These are phyloP conservation scores for Amphipyra tragopoginis DNA, from an alignment of 2,888 invertebrate species.

Conservation along the genomic window DNA sequence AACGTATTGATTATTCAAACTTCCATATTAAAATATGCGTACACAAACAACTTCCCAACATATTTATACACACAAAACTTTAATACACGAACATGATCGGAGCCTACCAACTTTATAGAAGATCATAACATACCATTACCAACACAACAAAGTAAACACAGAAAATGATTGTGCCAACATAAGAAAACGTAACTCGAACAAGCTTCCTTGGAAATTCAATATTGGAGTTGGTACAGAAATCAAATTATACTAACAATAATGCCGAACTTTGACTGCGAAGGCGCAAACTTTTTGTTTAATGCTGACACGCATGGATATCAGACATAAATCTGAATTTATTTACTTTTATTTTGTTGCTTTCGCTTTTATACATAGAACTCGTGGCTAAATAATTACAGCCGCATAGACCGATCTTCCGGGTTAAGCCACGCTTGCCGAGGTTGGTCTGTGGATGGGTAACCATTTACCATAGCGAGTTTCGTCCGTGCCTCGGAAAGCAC, in stretches of 20 bases:
- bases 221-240: constrained; percentile 69
- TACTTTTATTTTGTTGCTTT: constrained; percentile 31
- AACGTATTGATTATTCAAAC: constrained; percentile 41
- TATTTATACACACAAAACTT: constrained; percentile 38
- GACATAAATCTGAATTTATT: constrained; percentile 49
- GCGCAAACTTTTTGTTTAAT: constrained; percentile 51
- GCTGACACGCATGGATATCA: constrained; percentile 34
- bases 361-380: background rate
- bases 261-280: constrained; percentile 56
- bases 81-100: constrained; percentile 39
- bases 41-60: constrained; percentile 43
- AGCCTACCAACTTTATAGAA: constrained; percentile 49
- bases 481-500: no score
- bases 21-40: constrained; percentile 38
- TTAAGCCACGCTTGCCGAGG: no score
- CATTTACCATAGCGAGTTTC: no score
- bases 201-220: constrained; percentile 68
- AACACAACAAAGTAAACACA: constrained; percentile 59
- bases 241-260: constrained; percentile 70
- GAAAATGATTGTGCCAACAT: constrained; percentile 61
- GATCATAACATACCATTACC: constrained; percentile 60
- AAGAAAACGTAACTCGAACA: constrained; percentile 59
- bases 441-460: no score
- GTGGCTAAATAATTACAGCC: no score
- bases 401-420: no score